Conservation (phyloP, 2,113 vertebrate genomes). For the Microcebus tavaratra region DNA sequence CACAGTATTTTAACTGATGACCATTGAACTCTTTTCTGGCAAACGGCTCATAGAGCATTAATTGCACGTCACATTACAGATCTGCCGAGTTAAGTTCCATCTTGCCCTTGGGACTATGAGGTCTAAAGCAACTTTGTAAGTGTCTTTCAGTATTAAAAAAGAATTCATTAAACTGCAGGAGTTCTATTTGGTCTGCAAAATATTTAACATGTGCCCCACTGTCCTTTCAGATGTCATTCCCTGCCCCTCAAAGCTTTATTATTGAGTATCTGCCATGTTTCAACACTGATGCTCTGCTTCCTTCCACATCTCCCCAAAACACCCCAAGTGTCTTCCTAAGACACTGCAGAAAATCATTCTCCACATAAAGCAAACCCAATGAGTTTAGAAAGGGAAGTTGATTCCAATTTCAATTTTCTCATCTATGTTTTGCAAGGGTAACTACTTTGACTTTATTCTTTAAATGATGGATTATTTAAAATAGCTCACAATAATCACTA, state of each 20-base stretch:
- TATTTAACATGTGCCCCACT: not conserved
- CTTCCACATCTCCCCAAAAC: not conserved
- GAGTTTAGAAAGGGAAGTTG: not conserved
- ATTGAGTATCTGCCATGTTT: not conserved
- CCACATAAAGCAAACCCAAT: not conserved
- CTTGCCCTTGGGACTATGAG: slow-evolving; percentile 77
- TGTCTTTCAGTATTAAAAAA: slow-evolving; percentile 64
- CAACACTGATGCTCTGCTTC: not conserved
- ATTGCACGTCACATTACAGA: slow-evolving; percentile 80
- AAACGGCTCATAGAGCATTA: slow-evolving; percentile 82
- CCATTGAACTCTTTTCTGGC: slow-evolving; percentile 77
- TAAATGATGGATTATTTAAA: slow-evolving; percentile 20
- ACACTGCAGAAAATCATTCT: not conserved
- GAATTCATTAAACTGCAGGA: slow-evolving; percentile 8
- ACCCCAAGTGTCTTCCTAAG: not conserved
- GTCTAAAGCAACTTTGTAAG: slow-evolving; percentile 70
- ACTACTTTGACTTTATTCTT: not conserved
- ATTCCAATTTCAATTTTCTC: not conserved
- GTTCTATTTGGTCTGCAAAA: slow-evolving; percentile 43
- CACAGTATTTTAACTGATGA: slow-evolving; percentile 80
- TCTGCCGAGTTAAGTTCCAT: slow-evolving; percentile 73
- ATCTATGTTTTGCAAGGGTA: not conserved
- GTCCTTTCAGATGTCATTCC: slow-evolving; percentile 44
- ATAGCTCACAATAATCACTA: not conserved
- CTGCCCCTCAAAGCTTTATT: not conserved